Evolutionary conservation across 2,888 invertebrate genomes (phyloP), one percentile per base, ranked within the genome.

Genomic region (Cataglyphis livida): DNA sequence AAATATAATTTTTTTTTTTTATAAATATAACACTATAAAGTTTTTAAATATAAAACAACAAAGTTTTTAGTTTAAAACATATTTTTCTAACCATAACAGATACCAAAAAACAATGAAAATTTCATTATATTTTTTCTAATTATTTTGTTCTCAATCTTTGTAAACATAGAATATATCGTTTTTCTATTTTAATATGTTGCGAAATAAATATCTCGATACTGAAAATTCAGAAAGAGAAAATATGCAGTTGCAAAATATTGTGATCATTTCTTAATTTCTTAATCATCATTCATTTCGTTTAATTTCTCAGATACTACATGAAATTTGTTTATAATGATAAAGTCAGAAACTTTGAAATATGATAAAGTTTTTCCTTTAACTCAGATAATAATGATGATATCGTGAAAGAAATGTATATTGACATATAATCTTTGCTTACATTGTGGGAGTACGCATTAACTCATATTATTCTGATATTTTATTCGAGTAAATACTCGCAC

Each of bases 381-480:
- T 68, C 44, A 44, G 51, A 78, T 21, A 66, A 66, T 32, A 65
- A 68, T 68, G 28, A 62, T 62, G 81, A 83, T 88, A 83, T 75
- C 65, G 71, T 64, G 76, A 88, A 85, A 68, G 74, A 62, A 83
- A 87, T 66, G 62, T 88, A 64, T 85, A 83, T 85, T 85, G 79
- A 74, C 65, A 51, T 87, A 85, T 83, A 76, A 85, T 79, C 85
- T 83, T 89, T 83, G 84, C 81, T 85, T 83, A 85, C 85, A 83
- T 84, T 75, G 64, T 51, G 71, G 73, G 82, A 86, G 65, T 83
- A 73, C 74, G 61, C 61, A 82, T 85, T 57, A 83, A 89, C 83
- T 84, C 21, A 78, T 82, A 65, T 41, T 57, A 70, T 85, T 76
- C 75, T 74, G 83, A 89, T 82, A 76, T 78, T 83, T 74, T 54